Evolutionary conservation across 2,113 vertebrate genomes (phyloP).

Genomic region (Leptobrachium ailaonicum): DNA sequence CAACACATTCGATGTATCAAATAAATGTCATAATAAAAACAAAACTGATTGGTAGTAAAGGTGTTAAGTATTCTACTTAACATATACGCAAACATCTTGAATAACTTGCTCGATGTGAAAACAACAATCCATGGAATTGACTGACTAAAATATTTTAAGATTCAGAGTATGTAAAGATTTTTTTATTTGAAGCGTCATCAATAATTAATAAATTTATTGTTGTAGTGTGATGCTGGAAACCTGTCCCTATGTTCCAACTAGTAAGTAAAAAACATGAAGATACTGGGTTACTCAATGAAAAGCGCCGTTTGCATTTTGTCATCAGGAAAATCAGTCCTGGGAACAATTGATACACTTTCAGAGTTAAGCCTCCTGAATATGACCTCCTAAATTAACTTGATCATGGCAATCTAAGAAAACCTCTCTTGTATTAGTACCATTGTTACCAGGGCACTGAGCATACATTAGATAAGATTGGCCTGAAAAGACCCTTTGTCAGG

Average conservation of each 20-base stretch:
- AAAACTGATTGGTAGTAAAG: too few relatives aligned
- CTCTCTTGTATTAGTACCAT: slow-evolving; percentile 42
- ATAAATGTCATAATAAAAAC: too few relatives aligned
- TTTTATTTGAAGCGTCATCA: too few relatives aligned
- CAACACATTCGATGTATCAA: too few relatives aligned
- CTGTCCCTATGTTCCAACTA: slow-evolving; percentile 1
- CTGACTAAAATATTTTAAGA: too few relatives aligned
- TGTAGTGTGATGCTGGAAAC: slow-evolving; percentile 5
- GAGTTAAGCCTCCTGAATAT: slow-evolving; percentile 44
- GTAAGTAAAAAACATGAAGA: slow-evolving; percentile 19
- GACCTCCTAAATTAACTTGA: slow-evolving; percentile 45
- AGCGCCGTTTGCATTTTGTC: slow-evolving; percentile 47
- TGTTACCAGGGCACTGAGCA: slow-evolving; percentile 46
- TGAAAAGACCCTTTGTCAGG: slow-evolving; percentile 45
- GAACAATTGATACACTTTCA: slow-evolving; percentile 49
- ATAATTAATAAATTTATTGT: not conserved
- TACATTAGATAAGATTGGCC: slow-evolving; percentile 40
- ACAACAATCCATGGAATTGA: too few relatives aligned
- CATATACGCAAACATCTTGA: too few relatives aligned
- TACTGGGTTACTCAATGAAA: slow-evolving; percentile 33
- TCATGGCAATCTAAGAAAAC: slow-evolving; percentile 43
- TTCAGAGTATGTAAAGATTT: too few relatives aligned
- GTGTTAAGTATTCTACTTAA: too few relatives aligned
- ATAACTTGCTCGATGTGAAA: too few relatives aligned
- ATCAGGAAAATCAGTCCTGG: slow-evolving; percentile 46